phyloP scores from a whole-genome alignment of 2,113 vertebrate species.

The Chaetura pelagica region DNA sequence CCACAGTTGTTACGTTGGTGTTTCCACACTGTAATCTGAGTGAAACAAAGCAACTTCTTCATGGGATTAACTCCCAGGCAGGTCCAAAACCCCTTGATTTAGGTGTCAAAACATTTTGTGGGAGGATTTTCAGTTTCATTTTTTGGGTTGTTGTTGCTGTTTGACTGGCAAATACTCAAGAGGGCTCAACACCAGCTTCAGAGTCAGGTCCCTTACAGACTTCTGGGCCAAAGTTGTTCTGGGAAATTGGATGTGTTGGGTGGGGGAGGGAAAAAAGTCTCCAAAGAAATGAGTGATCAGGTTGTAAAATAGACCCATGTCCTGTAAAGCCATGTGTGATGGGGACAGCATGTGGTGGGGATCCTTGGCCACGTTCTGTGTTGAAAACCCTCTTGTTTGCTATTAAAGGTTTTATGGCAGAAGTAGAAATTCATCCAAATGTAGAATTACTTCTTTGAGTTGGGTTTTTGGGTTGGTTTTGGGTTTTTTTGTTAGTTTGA shows the following conservation, averaged over 20 bases:
- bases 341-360: background rate
- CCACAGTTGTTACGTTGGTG: background rate
- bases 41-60: background rate
- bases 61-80: background rate
- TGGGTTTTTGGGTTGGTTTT: too few relatives aligned
- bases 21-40: background rate
- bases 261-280: background rate
- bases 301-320: background rate
- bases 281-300: slow-evolving; percentile 35
- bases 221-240: background rate
- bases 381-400: background rate
- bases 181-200: background rate
- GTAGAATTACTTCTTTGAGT: background rate
- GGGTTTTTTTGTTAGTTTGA: background rate
- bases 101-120: background rate
- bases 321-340: background rate
- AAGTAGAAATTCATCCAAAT: slow-evolving; percentile 15
- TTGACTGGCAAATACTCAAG: background rate
- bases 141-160: background rate
- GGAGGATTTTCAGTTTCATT: background rate
- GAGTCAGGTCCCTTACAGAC: background rate
- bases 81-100: slow-evolving; percentile 24
- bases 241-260: background rate
- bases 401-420: slow-evolving; percentile 30
- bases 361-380: background rate